Base-by-base conservation (phyloP, 2,888 invertebrate species). In the Macaria liturata region DNA sequence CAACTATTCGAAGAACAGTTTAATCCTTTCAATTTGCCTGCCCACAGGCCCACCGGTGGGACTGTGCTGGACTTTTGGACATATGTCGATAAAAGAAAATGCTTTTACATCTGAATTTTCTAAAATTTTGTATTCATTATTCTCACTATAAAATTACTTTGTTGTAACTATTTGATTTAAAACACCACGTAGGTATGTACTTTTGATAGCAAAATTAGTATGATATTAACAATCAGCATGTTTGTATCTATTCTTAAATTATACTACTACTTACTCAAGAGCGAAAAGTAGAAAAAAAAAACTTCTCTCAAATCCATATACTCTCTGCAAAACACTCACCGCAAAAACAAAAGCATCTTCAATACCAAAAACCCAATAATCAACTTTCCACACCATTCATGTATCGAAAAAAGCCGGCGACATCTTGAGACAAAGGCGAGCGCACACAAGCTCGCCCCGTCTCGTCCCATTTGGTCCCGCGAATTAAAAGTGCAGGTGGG, bases 401-500 rank as follows among this genome's bases (percentile, higher is more conserved):
- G 58, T 52, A 60, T 60, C 55, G 64, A 62, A 62, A 50, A 57
- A 66, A 67, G 61, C 42, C 48, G 61, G 65, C 63, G 62, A 66
- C 59, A 54, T 62, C 45, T 59, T 57, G 61, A 75, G 70, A 72
- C 73, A 76, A 74, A 74, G 71, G 66, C 63, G 57, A 51, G 65
- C 68, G 69, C 69, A 69, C 70, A 71, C 70, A 62, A 53, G 62
- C 64, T 49, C 54, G 50, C 44, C 59, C 45, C 59, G 53, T 58
- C 61, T 61, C 67, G 61, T 66, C 69, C 70, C 65, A 66, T 65
- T 65, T 51, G 50, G 63, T 65, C 63, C 62, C 63, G 55, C 67
- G 85, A 87, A 83, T 88, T 89, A 91, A 91, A 91, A 91, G 84
- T 90, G 87, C 90, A 92, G 89, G 91, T 91, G 88, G 87, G 81